These are phyloP conservation scores for Protodeltote pygarga DNA, from an alignment of 2,888 invertebrate species.

Conservation along the genomic window DNA sequence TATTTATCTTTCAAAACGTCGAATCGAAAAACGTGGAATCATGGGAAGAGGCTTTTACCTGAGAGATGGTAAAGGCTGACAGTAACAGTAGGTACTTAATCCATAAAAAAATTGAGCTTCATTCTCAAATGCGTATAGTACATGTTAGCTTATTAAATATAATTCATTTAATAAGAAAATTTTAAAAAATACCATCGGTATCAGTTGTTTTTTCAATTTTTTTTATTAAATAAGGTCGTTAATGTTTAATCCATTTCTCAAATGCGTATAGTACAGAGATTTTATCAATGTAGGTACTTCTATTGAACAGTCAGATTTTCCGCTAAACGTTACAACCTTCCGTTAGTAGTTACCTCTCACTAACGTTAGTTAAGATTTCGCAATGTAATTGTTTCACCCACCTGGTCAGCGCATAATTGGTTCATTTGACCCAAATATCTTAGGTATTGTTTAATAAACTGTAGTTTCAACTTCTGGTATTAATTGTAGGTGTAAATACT, in stretches of 20 bases:
- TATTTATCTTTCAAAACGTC: too few species aligned
- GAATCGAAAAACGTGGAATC: too few species aligned
- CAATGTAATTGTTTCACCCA: slow-evolving; percentile 55
- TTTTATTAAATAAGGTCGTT: too few species aligned
- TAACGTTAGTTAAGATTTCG: slow-evolving; percentile 41
- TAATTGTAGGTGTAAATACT: slow-evolving; percentile 8
- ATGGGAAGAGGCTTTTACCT: too few species aligned
- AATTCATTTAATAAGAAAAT: too few species aligned
- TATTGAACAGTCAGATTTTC: slow-evolving; percentile 25
- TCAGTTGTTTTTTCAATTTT: too few species aligned
- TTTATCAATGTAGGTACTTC: neutral
- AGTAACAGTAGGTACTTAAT: too few species aligned
- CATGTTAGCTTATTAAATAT: too few species aligned
- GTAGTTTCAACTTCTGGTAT: slow-evolving; percentile 4
- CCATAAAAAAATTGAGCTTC: too few species aligned
- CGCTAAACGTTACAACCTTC: slow-evolving; percentile 53
- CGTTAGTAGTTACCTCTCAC: slow-evolving; percentile 51
- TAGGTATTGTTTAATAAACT: slow-evolving; percentile 44
- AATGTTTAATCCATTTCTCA: neutral
- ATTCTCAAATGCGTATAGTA: too few species aligned
- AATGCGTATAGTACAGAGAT: neutral
- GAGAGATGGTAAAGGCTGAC: too few species aligned
- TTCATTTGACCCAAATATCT: slow-evolving; percentile 46
- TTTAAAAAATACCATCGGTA: too few species aligned
- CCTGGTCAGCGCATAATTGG: slow-evolving; percentile 44